phyloP scores from a whole-genome alignment of 2,797 vertebrate species.

The Hypotaenidia philippensis region DNA sequence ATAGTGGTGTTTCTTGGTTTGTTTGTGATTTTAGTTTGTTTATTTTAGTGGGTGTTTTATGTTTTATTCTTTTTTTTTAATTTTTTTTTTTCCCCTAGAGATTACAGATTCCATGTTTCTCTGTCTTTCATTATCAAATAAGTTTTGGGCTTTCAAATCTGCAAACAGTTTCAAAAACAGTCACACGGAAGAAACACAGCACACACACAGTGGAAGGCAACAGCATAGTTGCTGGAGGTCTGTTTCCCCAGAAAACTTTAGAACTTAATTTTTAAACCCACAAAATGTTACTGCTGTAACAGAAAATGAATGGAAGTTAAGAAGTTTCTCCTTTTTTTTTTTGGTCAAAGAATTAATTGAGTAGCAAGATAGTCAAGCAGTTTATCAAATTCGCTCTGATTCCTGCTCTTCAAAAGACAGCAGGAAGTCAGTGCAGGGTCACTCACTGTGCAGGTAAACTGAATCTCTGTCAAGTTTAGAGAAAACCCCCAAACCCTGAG shows the following conservation, averaged over 20 bases:
- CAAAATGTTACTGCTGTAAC: neutral
- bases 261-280: accelerated
- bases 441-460: neutral
- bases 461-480: neutral
- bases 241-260: neutral
- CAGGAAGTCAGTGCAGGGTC: neutral
- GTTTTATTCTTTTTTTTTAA: neutral
- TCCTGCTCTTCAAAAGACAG: neutral
- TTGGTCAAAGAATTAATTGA: neutral
- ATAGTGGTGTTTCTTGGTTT: accelerated
- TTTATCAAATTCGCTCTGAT: neutral
- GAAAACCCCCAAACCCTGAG: neutral
- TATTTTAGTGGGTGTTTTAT: neutral
- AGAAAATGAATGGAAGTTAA: accelerated
- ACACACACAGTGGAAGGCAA: neutral
- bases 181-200: neutral
- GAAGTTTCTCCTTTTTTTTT: accelerated
- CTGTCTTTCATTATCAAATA: conserved; percentile 17
- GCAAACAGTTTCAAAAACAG: neutral
- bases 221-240: neutral
- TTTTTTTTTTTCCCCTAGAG: neutral
- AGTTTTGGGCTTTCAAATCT: neutral
- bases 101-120: neutral
- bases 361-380: neutral
- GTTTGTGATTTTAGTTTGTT: neutral